Conservation (phyloP, 2,113 vertebrate species). For the Glaucomys volans region DNA sequence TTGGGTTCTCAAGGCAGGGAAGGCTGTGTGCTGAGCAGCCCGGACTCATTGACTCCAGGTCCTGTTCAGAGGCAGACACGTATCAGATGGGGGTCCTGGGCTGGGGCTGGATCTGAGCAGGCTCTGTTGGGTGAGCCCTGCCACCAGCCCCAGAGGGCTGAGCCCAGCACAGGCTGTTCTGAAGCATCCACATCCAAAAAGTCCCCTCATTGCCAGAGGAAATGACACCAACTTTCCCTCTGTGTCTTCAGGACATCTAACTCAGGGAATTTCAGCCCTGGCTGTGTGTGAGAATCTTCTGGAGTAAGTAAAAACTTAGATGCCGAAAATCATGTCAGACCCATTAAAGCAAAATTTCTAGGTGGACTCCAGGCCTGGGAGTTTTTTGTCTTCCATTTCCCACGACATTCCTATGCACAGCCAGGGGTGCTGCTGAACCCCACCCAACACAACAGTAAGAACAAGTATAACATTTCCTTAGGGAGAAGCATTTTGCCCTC, state of each 20-base stretch:
- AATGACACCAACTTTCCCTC: not conserved
- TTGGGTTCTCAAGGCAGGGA: not conserved
- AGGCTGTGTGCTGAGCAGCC: not conserved
- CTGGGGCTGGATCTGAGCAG: not conserved
- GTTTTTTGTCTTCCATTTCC: no score
- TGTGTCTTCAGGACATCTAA: not conserved
- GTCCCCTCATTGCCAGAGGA: no score
- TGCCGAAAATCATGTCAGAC: not conserved
- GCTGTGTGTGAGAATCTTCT: not conserved
- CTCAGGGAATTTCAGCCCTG: not conserved
- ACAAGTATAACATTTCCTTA: no score
- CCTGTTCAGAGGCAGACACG: not conserved
- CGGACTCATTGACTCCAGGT: fast-evolving
- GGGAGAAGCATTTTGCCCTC: no score
- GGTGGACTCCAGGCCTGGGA: not conserved
- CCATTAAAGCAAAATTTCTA: not conserved
- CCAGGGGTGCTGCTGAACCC: not conserved
- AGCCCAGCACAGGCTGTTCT: fast-evolving
- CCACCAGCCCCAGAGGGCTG: no score
- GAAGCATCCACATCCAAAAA: fast-evolving
- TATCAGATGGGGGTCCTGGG: not conserved
- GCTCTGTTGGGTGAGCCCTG: not conserved
- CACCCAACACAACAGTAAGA: not conserved
- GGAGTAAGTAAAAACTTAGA: not conserved
- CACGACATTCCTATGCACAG: not conserved